Evolutionary conservation across 2,113 vertebrate genomes (phyloP).

Genomic region (Syngnathus typhle): DNA sequence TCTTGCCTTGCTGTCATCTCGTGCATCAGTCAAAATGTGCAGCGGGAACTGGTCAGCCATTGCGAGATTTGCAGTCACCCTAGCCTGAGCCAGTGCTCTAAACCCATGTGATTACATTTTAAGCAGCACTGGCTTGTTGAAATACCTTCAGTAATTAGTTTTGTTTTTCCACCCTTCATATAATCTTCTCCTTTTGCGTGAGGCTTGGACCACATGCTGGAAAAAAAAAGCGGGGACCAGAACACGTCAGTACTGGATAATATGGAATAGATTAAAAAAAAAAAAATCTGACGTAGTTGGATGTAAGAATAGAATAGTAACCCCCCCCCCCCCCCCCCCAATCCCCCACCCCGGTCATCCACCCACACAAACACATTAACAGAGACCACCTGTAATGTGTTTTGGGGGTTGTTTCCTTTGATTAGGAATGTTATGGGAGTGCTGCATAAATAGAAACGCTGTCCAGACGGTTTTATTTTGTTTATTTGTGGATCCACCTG

Average conservation of each 20-base stretch:
- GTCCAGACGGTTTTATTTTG: conserved; percentile 59
- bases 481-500: conserved; percentile 69
- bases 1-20: conserved; percentile 28
- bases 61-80: conserved; percentile 49
- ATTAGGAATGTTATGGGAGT: conserved; percentile 63
- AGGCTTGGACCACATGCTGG: conserved; percentile 42
- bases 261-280: conserved; percentile 45
- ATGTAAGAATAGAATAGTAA: conserved; percentile 54
- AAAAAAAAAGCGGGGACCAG: conserved; percentile 21
- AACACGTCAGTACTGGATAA: conserved; percentile 31
- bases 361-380: conserved; percentile 23
- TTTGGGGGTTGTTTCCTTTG: conserved; percentile 64
- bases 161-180: conserved; percentile 65
- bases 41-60: conserved; percentile 38
- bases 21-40: conserved; percentile 28
- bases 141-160: conserved; percentile 68
- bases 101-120: conserved; percentile 67
- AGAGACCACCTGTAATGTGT: conserved; percentile 64
- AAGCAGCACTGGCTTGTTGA: conserved; percentile 60
- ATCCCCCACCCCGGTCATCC: conserved; percentile 1
- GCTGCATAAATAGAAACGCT: conserved; percentile 58
- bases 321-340: conserved; percentile 12
- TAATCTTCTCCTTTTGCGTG: conserved; percentile 60
- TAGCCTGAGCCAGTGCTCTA: conserved; percentile 47
- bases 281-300: conserved; percentile 45